Evolutionary conservation across 2,113 vertebrate species (phyloP), one percentile per base, ranked within the genome.

Genomic region (Indicator indicator): DNA sequence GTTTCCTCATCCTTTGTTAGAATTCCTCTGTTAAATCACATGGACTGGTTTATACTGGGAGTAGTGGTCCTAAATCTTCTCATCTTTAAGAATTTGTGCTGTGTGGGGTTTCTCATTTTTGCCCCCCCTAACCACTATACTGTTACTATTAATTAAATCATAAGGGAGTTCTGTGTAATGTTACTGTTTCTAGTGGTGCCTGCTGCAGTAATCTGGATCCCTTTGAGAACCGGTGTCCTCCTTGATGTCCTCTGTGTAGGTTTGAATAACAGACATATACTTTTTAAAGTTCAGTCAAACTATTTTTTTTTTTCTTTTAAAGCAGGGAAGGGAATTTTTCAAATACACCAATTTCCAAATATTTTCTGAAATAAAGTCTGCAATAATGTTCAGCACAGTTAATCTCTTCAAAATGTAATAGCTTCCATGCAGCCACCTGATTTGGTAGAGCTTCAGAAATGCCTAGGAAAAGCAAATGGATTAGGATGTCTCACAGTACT

Each of bases 341-440:
- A 83, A 87, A 76, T 70, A 69, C 15, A 76, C 20, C 7, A 20
- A 17, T 87, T 92, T 86, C 90, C 32, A 93, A 89, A 74, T 89
- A 80, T 77, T 91, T 94, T 91, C 84, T 88, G 56, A 42, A 91
- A 91, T 38, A 77, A 89, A 77, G 9, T 83, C 68, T 64, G 42
- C 28, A 70, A 77, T 75, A 87, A 38, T 52, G 67, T 64, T 94
- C 68, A 88, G 52, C 60, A 93, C 56, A 91, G 79, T 74, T 80
- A 83, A 89, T 74, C 32, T 94, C 89, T 91, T 60, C 63, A 85
- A 92, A 92, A 88, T 68, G 28, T 79, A 92, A 94, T 68, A 74
- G 28, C 74, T 90, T 63, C 78, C 75, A 85, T 67, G 30, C 36
- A 89, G 19, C 48, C 55, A 74, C 28, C 52, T 42, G 74, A 32